Evolutionary conservation across 1,140 invertebrate species (phyloP), one percentile per base, ranked within the genome.

Genomic region (Asobara japonica): DNA sequence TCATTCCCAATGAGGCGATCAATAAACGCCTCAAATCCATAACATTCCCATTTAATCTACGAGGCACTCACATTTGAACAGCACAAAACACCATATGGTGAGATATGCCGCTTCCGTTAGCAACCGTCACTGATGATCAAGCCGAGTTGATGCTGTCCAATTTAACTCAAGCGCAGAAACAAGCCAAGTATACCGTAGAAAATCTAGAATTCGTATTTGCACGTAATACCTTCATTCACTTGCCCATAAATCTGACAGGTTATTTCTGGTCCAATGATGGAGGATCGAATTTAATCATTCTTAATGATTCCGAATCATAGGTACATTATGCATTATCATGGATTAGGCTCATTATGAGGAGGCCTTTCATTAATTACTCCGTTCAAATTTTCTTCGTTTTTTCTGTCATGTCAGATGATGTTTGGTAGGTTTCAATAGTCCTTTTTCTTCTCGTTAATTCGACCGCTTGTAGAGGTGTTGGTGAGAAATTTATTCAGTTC

Each of bases 121-220:
- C 30, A 71, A 65, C 30, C 18, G 18, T 71, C 41, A 22, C 45
- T n/a, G 18, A 33, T 71, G 61, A 71, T 71, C 11, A 30, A n/a
- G n/a, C 20, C 18, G 18, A 13, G 20, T 27, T 64, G 41, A 27
- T 29, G 22, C 64, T 48, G 10, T 65, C 31, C 31, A 36, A 36
- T 56, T 71, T 62, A 65, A 22, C 30, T 7, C 18, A 25, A 6
- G 16, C 25, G 61, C 16, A 31, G 22, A 30, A 13, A 16, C 38
- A 25, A 13, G 18, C 29, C 20, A 38, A 56, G 27, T 48, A 67
- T 25, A 10, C 16, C 20, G 6, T 1, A 8, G 22, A 56, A 56
- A 56, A 56, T 5, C 51, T 27, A 6, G 22, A 18, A 56, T 56
- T 56, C 51, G 22, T 22, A 65, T 65, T 65, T 38, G 38, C 30